Percentiles rank a stretch among this genome's conserved stretches.
These are phyloP conservation scores for Heliangelus exortis DNA, from an alignment of 2,797 vertebrate genomes.

Conservation along the genomic window DNA sequence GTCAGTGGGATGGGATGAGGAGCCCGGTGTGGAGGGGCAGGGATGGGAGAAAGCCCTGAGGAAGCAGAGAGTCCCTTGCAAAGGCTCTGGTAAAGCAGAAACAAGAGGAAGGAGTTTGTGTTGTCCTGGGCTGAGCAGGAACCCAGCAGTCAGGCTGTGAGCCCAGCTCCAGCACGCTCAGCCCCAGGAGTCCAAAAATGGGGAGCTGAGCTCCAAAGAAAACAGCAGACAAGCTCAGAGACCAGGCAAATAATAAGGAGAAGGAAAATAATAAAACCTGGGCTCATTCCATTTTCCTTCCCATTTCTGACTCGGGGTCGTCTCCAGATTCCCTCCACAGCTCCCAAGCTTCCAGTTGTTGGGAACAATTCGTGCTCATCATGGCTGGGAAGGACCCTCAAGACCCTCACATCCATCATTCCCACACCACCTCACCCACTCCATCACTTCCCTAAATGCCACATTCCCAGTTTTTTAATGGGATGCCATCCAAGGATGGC, in stretches of 20 bases:
- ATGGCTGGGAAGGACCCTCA: too few relatives aligned
- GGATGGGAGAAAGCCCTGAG: neutral
- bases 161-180: neutral
- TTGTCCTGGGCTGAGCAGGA: neutral
- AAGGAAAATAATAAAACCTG: neutral
- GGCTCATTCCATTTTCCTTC: neutral
- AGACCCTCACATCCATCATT: too few relatives aligned
- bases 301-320: neutral
- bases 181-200: neutral
- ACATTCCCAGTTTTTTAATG: too few relatives aligned
- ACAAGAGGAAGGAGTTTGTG: neutral
- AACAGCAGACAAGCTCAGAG: neutral
- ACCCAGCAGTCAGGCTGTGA: neutral
- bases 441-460: too few relatives aligned
- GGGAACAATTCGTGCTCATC: neutral
- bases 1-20: neutral
- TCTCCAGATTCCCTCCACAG: neutral
- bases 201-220: neutral
- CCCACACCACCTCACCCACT: too few relatives aligned
- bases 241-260: conserved; percentile 17
- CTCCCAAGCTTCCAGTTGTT: neutral
- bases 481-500: too few relatives aligned
- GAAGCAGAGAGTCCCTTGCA: neutral
- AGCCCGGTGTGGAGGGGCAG: neutral
- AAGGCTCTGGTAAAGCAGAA: neutral